Conservation (phyloP, 2,888 invertebrate species). For the Nowickia ferox region DNA sequence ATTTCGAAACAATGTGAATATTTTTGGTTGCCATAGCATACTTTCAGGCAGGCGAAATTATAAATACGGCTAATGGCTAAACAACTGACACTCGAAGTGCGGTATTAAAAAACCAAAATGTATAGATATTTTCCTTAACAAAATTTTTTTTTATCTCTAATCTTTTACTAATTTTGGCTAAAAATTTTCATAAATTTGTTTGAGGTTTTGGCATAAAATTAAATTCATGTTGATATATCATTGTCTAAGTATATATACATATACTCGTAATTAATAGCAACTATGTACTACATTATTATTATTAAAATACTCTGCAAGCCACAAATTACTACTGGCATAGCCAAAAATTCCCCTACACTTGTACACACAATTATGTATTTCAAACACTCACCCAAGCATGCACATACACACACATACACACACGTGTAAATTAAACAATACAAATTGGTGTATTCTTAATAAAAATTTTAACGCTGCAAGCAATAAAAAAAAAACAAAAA, state of each 20-base stretch:
- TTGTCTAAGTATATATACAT: neutral
- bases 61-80: slow-evolving; percentile 13
- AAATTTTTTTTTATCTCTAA: too few species aligned
- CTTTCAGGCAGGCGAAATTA: slow-evolving; percentile 40
- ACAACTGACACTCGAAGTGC: slow-evolving; percentile 8
- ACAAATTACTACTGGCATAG: slow-evolving; percentile 7
- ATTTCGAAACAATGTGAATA: slow-evolving; percentile 34
- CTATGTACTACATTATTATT: neutral
- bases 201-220: neutral
- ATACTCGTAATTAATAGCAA: slow-evolving; percentile 12
- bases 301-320: neutral
- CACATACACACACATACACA: neutral
- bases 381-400: neutral
- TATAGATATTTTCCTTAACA: too few species aligned
- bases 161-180: neutral
- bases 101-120: neutral
- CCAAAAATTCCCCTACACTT: neutral
- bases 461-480: slow-evolving; percentile 43
- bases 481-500: slow-evolving; percentile 5
- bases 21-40: slow-evolving; percentile 43
- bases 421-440: neutral
- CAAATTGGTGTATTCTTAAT: neutral
- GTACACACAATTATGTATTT: slow-evolving; percentile 17
- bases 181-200: too few species aligned
- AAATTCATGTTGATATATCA: neutral